Base-by-base conservation (phyloP, 30 jellyfish, hydroid and myxozoan genomes). In the Hydractinia symbiolongicarpus region DNA sequence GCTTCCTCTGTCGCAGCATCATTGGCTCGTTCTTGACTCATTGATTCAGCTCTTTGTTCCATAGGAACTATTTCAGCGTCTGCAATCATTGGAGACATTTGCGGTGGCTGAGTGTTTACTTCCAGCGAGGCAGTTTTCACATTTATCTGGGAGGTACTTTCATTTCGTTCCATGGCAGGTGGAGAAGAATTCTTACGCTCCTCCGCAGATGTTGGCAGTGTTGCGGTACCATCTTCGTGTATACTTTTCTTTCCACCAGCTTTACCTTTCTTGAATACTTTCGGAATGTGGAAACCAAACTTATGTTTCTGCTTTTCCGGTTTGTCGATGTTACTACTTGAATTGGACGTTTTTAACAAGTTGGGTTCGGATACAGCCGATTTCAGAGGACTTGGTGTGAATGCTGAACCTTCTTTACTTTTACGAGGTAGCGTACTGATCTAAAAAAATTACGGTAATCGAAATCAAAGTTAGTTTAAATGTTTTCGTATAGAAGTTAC, bases 1-100 rank as follows among this genome's bases (percentile, higher is more conserved):
- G 86, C 89, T 81, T 81, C 89, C 49, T 67, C 89, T 17, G 89
- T 81, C 13, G 76, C 89, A 2, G 53, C 73, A 40, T 81, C 89
- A 53, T 81, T 81, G 17, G 82, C 77, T 11, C 7, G 17, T 71
- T 67, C 61, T 71, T 66, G 89, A 13, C 16, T 49, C 15, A 49
- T 58, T 5, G 67, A 51, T 15, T 78, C 86, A 16, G 83, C n/a
- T 60, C 61, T 78, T 8, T 69, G 57, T 10, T 53, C 50, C 11
- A 66, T 13, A 17, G 89, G 85, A 67, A 66, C 88, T 8, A 64
- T 51, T 4, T 64, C 74, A 6, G 74, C 74, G 17, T 64, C 74
- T 7, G 19, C 40, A 30, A 30, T 30, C 40, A 13, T 7, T 4
- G 74, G 74, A 64, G 74, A 64, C 40, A 64, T 7, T 7, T 64